phyloP scores from a whole-genome alignment of 1,140 invertebrate genomes.

The Drosophila tristis region DNA sequence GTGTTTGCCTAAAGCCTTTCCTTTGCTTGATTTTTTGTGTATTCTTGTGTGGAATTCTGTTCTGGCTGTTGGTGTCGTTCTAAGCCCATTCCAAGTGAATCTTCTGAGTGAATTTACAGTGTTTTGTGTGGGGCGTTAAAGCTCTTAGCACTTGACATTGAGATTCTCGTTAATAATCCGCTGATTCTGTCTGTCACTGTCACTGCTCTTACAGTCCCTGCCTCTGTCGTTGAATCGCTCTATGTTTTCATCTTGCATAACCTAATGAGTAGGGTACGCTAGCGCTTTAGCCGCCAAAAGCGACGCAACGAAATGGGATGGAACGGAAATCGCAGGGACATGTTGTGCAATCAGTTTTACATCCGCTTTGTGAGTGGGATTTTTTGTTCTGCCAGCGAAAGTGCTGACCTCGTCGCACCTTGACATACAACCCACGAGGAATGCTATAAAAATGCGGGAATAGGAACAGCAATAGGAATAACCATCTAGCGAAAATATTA shows the following conservation, averaged over 20 bases:
- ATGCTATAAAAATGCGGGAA: conserved; percentile 54
- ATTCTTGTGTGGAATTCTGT: conserved; percentile 13
- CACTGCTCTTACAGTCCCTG: background rate
- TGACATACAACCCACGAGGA: conserved; percentile 58
- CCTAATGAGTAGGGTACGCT: conserved; percentile 53
- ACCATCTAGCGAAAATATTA: conserved; percentile 41
- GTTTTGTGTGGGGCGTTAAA: conserved; percentile 37
- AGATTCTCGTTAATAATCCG: conserved; percentile 57
- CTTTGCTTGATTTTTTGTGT: conserved; percentile 19
- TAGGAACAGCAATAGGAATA: conserved; percentile 10
- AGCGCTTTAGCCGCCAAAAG: conserved; percentile 10
- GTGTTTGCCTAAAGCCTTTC: conserved; percentile 67
- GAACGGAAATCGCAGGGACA: conserved; percentile 54
- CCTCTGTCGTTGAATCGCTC: conserved; percentile 3
- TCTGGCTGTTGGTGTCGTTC: conserved; percentile 29
- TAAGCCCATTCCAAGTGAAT: conserved; percentile 37
- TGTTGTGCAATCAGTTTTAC: conserved; percentile 70
- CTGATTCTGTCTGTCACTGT: conserved; percentile 9
- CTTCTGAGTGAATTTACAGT: conserved; percentile 34
- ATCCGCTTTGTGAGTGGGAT: conserved; percentile 51
- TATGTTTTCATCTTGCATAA: conserved; percentile 57
- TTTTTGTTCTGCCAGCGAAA: conserved; percentile 31
- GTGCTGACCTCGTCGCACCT: conserved; percentile 66
- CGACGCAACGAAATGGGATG: conserved; percentile 39
- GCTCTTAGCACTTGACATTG: conserved; percentile 65